Evolutionary conservation across 1,140 invertebrate genomes (phyloP).

Genomic region (Caenorhabditis latens): DNA sequence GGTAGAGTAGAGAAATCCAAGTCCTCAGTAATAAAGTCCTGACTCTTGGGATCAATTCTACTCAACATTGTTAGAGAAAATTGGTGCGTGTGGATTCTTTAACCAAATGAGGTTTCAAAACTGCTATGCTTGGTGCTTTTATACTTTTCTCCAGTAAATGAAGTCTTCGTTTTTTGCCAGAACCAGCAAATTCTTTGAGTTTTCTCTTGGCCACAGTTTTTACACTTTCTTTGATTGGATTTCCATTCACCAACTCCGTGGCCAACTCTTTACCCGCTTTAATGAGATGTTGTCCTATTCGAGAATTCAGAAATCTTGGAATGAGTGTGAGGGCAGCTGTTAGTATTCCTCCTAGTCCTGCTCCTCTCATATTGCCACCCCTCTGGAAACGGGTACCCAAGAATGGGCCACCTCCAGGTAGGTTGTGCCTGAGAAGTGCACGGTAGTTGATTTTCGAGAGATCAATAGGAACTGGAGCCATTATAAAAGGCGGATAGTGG

Average conservation of each 20-base stretch:
- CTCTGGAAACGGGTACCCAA: background rate
- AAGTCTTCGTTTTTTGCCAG: background rate
- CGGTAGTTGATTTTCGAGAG: background rate
- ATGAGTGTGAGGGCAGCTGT: background rate
- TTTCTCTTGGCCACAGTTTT: background rate
- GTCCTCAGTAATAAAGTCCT: background rate
- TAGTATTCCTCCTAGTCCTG: background rate
- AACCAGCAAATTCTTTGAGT: background rate
- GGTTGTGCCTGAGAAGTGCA: background rate
- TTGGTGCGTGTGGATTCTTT: background rate
- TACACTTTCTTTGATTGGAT: too few species aligned
- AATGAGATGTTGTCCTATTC: background rate
- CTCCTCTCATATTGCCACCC: background rate
- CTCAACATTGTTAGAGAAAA: background rate
- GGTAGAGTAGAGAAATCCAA: background rate
- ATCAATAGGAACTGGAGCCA: background rate
- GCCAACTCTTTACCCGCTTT: background rate
- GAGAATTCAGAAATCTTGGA: background rate
- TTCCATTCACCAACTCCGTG: background rate
- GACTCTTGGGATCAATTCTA: background rate
- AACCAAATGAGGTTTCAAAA: background rate
- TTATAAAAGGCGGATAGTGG: background rate
- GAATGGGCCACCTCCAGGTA: background rate
- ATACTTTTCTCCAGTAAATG: background rate
- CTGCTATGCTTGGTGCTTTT: background rate